These are phyloP conservation scores for Grantiella picta DNA, from an alignment of 2,113 vertebrate genomes.

Conservation along the genomic window DNA sequence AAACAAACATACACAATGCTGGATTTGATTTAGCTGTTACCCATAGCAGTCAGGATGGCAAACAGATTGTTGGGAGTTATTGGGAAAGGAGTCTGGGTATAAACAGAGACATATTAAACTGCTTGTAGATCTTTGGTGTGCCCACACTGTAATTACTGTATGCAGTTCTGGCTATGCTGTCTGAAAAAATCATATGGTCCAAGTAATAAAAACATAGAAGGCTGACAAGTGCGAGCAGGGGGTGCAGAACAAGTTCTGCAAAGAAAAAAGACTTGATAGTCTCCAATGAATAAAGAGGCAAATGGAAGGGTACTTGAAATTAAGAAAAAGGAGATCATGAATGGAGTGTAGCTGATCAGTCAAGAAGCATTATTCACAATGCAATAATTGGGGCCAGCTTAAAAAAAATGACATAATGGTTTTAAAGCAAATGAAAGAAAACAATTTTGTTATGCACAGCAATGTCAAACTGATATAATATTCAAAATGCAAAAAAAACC, in stretches of 20 bases:
- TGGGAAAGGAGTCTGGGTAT: not conserved
- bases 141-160: not conserved
- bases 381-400: not conserved
- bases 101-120: constrained; percentile 11
- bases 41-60: not conserved
- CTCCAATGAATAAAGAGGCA: not conserved
- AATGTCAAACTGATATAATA: accelerated
- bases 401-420: not conserved
- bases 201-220: not conserved
- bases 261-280: not conserved
- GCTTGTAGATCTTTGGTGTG: not conserved
- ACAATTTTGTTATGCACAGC: not conserved
- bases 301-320: not conserved
- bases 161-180: not conserved
- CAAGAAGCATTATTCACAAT: not conserved
- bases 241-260: not conserved
- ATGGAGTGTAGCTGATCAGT: not conserved
- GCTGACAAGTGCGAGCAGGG: not conserved
- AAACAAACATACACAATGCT: not conserved
- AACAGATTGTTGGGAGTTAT: constrained; percentile 6
- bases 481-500: not conserved
- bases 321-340: not conserved
- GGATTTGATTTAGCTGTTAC: not conserved
- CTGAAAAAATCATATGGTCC: constrained; percentile 13
- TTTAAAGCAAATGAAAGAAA: not conserved